phyloP scores from a whole-genome alignment of 2,888 invertebrate genomes.

The Hirtodrosophila histrioides region DNA sequence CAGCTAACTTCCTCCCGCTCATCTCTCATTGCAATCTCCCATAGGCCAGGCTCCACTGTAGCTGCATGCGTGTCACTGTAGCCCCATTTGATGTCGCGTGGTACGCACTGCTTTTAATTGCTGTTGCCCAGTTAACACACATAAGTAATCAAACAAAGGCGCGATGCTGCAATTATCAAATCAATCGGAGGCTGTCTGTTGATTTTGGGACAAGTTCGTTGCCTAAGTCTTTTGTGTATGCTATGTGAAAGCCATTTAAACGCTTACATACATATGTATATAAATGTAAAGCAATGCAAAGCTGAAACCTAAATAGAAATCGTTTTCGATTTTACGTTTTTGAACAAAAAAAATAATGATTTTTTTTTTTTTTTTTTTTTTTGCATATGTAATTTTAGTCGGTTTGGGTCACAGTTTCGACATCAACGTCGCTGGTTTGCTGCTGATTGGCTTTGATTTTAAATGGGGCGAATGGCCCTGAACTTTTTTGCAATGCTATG shows the following conservation, averaged over 20 bases:
- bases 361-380: constrained; percentile 22
- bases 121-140: constrained; percentile 38
- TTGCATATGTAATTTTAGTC: constrained; percentile 67
- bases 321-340: constrained; percentile 49
- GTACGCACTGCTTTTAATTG: constrained; percentile 47
- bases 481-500: constrained; percentile 59
- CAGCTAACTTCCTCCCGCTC: not conserved
- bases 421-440: constrained; percentile 28
- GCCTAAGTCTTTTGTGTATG: constrained; percentile 76
- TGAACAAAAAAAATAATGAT: not conserved
- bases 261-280: constrained; percentile 54
- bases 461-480: constrained; percentile 64
- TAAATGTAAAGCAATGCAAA: constrained; percentile 70
- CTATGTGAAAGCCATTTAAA: constrained; percentile 70
- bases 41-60: constrained; percentile 5
- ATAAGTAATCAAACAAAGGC: constrained; percentile 56
- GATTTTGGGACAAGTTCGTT: constrained; percentile 75
- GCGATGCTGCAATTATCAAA: constrained; percentile 73
- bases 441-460: constrained; percentile 43
- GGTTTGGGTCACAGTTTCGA: constrained; percentile 64
- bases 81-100: not conserved
- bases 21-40: too few relatives aligned
- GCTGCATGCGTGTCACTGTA: constrained; percentile 5
- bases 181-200: constrained; percentile 59
- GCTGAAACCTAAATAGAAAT: constrained; percentile 74